Base-by-base conservation (phyloP, 2,888 invertebrate genomes). In the Malthinus seriepunctatus region DNA sequence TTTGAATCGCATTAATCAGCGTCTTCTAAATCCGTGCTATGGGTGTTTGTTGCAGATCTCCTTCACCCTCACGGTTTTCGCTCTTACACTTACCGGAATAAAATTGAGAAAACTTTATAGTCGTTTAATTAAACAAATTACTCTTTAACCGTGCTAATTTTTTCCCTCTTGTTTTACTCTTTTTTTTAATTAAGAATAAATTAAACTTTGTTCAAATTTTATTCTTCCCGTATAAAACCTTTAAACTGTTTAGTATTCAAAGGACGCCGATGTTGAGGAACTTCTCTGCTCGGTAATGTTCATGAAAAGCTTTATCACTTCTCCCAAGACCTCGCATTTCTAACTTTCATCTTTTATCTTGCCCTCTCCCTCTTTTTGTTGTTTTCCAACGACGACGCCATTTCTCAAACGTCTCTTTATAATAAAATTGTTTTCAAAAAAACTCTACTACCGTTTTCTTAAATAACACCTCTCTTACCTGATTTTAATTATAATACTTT, bases 1-100 rank as follows among this genome's bases (percentile, higher is more conserved):
- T 86, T 84, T 83, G 84, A 84, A 82, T 84, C 84, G 82, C 85
- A 86, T 86, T 86, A 86, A 86, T 86, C 86, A 86, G 84, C 84
- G 85, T 84, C 84, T 81, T 70, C 73, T 73, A 77, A 78, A 78
- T 76, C 76, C 77, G 67, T 66, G 76, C 74, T 77, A 77, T 78
- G 74, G 77, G 76, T 78, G 78, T 79, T 78, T 77, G 77, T 77
- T 77, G 73, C 73, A 70, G 69, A 66, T 48, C 44, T 48, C 48
- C 11, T 44, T 39, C 48, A 35, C 54, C 54, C 39, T 31, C 44
- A 46, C 44, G n/a, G 15, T 42, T 51, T 48, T 42, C 56, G 42
- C 31, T 37, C 11, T 32, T 50, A 35, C 34, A 12, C 50, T 48
- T 35, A 8, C 32, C 51, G 32, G 14, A 38, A 14, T 23, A 38